Percentiles rank a stretch among this genome's conserved stretches.
Conservation (phyloP, 2,797 vertebrate genomes). For the Nasua narica region DNA sequence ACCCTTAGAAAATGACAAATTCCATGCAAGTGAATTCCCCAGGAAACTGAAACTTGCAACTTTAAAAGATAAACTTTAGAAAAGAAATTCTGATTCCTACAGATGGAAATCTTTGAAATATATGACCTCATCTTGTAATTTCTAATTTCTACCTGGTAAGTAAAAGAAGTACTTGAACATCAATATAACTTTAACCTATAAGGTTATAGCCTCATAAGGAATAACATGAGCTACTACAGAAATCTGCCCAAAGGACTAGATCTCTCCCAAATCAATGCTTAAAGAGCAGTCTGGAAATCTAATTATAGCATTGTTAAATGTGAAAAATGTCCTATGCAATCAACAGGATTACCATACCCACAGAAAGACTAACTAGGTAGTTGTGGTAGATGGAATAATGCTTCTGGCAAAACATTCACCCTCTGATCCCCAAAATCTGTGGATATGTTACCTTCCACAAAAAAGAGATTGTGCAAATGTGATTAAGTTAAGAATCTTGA, state of each 20-base stretch:
- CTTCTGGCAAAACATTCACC: background rate
- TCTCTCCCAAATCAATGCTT: background rate
- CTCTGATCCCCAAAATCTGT: background rate
- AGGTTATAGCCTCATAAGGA: background rate
- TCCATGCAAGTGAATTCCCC: background rate
- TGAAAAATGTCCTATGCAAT: background rate
- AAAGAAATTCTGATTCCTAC: background rate
- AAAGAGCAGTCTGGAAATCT: background rate
- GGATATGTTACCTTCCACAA: background rate
- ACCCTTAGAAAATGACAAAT: background rate
- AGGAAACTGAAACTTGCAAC: background rate
- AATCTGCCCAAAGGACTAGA: background rate
- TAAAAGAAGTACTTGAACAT: background rate
- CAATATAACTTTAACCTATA: background rate
- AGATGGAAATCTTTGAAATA: constrained; percentile 19
- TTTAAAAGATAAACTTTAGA: background rate
- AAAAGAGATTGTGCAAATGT: background rate
- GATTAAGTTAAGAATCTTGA: background rate
- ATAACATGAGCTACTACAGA: background rate
- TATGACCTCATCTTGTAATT: background rate
- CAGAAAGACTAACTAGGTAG: background rate
- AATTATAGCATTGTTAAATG: background rate
- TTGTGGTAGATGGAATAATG: background rate
- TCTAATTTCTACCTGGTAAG: background rate
- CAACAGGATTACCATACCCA: background rate